Percentiles rank a stretch among this genome's conserved stretches.
Evolutionary conservation across 1,140 invertebrate species (phyloP).

Genomic region (Trachelipus rathkii): DNA sequence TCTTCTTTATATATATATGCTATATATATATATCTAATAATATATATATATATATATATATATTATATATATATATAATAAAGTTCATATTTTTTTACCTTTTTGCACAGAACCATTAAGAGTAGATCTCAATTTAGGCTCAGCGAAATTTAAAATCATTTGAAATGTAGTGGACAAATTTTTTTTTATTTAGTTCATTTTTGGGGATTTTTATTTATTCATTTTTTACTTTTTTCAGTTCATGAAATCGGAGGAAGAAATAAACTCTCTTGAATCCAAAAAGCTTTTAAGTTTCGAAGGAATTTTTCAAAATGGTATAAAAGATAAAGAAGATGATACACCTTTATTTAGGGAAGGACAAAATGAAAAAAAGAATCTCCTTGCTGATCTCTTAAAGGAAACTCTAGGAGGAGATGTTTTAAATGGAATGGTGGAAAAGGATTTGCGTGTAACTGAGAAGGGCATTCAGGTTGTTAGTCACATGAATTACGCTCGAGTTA

Average conservation of each 20-base stretch:
- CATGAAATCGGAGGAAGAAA: constrained; percentile 41
- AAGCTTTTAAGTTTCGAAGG: constrained; percentile 64
- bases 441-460: constrained; percentile 60
- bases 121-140: too few relatives aligned
- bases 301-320: constrained; percentile 58
- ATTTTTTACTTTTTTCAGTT: constrained; percentile 40
- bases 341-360: constrained; percentile 37
- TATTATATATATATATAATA: too few relatives aligned
- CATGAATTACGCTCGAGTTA: constrained; percentile 46
- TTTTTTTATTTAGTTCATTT: too few relatives aligned
- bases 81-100: too few relatives aligned
- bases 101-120: too few relatives aligned
- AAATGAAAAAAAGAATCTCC: constrained; percentile 54
- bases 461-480: constrained; percentile 57
- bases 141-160: too few relatives aligned
- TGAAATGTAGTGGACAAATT: too few relatives aligned
- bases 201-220: too few relatives aligned
- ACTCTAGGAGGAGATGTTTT: constrained; percentile 52
- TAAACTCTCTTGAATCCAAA: constrained; percentile 57
- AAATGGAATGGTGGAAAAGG: constrained; percentile 54
- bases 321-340: constrained; percentile 25
- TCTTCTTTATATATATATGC: too few relatives aligned
- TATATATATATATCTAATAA: too few relatives aligned
- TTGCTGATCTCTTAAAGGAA: constrained; percentile 65
- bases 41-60: too few relatives aligned